phyloP scores from a whole-genome alignment of 2,113 vertebrate species.

The Caracal caracal region DNA sequence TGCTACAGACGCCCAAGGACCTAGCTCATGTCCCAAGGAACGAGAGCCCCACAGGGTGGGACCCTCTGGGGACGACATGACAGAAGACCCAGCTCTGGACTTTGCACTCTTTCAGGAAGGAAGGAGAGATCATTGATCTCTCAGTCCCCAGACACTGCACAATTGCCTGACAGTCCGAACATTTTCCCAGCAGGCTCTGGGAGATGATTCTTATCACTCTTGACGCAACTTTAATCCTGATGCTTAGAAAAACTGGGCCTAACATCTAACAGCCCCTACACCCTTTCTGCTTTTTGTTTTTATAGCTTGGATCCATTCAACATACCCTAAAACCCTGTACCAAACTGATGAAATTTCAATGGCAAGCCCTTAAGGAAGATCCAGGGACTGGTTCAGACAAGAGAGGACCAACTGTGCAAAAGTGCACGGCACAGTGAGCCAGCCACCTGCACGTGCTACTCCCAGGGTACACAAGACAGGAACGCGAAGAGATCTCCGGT shows the following conservation, averaged over 20 bases:
- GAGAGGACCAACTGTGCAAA: not conserved
- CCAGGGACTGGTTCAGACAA: not conserved
- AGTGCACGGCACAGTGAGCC: not conserved
- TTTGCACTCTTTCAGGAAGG: not conserved
- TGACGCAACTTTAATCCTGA: not conserved
- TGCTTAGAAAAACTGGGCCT: not conserved
- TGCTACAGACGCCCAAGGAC: not conserved
- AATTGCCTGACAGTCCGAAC: not conserved
- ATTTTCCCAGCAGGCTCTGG: not conserved
- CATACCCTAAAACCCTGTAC: not conserved
- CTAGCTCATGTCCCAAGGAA: accelerated
- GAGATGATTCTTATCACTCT: not conserved
- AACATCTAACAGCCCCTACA: not conserved
- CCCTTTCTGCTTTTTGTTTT: not conserved
- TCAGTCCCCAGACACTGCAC: not conserved
- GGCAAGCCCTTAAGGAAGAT: not conserved
- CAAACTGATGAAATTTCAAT: not conserved
- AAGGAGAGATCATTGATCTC: not conserved
- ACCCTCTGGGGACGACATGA: not conserved
- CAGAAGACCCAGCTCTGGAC: not conserved
- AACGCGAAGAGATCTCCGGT: not conserved
- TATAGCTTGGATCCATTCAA: not conserved
- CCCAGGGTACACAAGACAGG: not conserved
- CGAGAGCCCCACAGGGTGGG: not conserved
- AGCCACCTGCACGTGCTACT: not conserved